Evolutionary conservation across 2,113 vertebrate genomes (phyloP), one percentile per base, ranked within the genome.

Genomic region (Anolis carolinensis): DNA sequence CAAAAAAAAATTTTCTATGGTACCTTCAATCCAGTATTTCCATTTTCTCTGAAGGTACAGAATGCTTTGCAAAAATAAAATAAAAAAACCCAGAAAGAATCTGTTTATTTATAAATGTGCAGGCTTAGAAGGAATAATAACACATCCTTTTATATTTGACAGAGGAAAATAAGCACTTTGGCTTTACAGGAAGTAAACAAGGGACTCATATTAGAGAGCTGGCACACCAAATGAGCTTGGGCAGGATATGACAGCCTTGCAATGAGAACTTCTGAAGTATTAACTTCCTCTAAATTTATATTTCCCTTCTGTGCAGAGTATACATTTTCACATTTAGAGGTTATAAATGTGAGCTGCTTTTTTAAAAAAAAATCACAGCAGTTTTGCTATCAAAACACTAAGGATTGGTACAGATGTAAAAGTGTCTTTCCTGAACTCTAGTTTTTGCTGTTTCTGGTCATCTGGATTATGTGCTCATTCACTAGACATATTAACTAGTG

Each of bases 131-230:
- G 70, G 30, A 65, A 50, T 65, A 81, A 74, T 74, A 74, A 52
- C 34, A 44, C 21, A 32, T 32, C 59, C 36, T 84, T 30, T 25
- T 32, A 75, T 44, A 8, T 81, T 75, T 86, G 71, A 75, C 72
- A 86, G 63, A 67, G n/a, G n/a, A 86, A 79, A 86, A 81, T 86
- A 81, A 86, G 59, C 18, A 2, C 23, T 4, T 5, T 36, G 71
- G 14, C 81, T 86, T 86, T 67, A 67, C 81, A 71, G 74, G 63
- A 81, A 75, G 79, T 23, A 79, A 81, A 75, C 85, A 86, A 65
- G 79, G 62, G 71, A 74, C 14, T 23, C 85, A 32, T 63, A 65
- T 18, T 30, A 81, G 44, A 67, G 55, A 34, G 30, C 50, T 39
- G 67, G 79, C 59, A 75, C 78, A 44, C 39, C 79, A 65, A 86